phyloP scores from a whole-genome alignment of 2,888 invertebrate species.

The Nomada goodeniana region DNA sequence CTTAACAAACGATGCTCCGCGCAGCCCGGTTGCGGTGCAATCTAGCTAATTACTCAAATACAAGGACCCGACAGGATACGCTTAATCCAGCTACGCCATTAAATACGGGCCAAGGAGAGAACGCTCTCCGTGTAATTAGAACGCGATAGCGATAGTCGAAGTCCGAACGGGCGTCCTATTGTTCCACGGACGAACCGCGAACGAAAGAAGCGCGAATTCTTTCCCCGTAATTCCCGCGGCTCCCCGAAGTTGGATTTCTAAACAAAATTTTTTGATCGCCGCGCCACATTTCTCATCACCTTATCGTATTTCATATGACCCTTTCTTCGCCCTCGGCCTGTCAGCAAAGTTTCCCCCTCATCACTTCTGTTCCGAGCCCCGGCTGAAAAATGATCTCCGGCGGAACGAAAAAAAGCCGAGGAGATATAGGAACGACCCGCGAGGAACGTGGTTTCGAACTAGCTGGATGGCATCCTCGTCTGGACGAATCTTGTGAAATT shows the following conservation, averaged over 20 bases:
- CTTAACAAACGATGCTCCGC: slow-evolving; percentile 39
- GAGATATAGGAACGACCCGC: slow-evolving; percentile 14
- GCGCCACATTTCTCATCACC: background rate
- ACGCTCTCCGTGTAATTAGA: slow-evolving; percentile 54
- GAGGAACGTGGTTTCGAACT: background rate
- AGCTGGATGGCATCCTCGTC: background rate
- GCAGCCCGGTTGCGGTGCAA: slow-evolving; percentile 28
- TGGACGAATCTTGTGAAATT: slow-evolving; percentile 27
- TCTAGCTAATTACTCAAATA: slow-evolving; percentile 59
- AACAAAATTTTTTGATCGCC: background rate
- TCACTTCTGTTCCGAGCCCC: slow-evolving; percentile 24
- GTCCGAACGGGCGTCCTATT: no score
- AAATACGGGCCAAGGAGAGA: slow-evolving; percentile 18
- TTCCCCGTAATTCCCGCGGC: no score
- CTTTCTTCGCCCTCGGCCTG: slow-evolving; percentile 14
- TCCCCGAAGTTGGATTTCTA: background rate
- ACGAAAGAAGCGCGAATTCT: slow-evolving; percentile 1
- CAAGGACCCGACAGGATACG: slow-evolving; percentile 48
- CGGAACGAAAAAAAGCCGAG: slow-evolving; percentile 43
- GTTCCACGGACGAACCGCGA: background rate
- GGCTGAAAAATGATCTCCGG: slow-evolving; percentile 50
- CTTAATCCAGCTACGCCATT: slow-evolving; percentile 58
- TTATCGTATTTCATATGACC: background rate
- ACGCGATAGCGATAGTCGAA: slow-evolving; percentile 47
- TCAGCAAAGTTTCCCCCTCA: slow-evolving; percentile 25